Evolutionary conservation across 2,888 invertebrate species (phyloP), one percentile per base, ranked within the genome.

Genomic region (Copidosoma aretas): DNA sequence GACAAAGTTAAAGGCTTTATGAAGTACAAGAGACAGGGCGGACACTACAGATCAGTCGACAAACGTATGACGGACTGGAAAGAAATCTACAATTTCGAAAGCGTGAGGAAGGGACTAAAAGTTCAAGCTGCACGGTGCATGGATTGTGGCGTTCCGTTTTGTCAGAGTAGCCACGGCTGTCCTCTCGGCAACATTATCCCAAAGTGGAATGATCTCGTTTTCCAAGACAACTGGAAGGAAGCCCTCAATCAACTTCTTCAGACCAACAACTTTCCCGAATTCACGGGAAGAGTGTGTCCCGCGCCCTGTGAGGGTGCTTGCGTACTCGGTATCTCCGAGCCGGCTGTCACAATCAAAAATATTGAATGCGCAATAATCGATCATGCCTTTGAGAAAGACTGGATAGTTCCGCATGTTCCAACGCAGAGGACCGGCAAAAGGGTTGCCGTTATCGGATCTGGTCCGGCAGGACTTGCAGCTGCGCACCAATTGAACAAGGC

Each of bases 141-240:
- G 98, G 98, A 98, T 80, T 98, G 98, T 84, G 98, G 98, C 25
- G 97, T 99, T n/a, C 97, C 97, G 12, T 97, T 97, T 87, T 99
- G 99, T 81, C 95, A 96, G 82, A 94, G 94, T 49, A 89, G 89
- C 71, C 94, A 97, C 82, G 98, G 98, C 59, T 99, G 98, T 82
- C 98, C 98, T 0, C 88, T 99, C 51, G 98, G 98, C 43, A 99
- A 99, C 84, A 96, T 99, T 76, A 97, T 99, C 75, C 99, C 99
- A 64, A 97, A 97, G 86, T 99, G 98, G 97, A 99, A 99, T 85
- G 95, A 98, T 81, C 89, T 99, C 22, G 89, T 99, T n/a, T 98
- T 93, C 87, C 89, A 93, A 80, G 92, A 91, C 60, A 93, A 97
- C 80, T 99, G 98, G 98, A 89, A 90, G 73, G 95, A 97, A 83